Percentiles rank a stretch among this genome's conserved stretches.
phyloP scores from a whole-genome alignment of 2,888 invertebrate genomes.

The Serrognathus titanus region DNA sequence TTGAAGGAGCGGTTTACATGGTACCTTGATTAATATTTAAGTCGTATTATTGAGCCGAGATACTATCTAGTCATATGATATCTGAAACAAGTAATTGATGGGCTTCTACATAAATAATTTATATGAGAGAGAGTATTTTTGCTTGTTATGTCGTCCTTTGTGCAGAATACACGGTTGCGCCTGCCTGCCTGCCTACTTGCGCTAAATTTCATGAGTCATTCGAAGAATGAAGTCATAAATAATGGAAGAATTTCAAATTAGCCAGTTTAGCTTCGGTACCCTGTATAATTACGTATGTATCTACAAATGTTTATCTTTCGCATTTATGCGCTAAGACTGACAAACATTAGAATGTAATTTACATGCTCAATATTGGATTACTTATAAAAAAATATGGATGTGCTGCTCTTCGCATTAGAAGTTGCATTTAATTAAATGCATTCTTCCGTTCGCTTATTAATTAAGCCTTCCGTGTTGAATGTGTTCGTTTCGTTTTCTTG shows the following conservation, averaged over 20 bases:
- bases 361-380: too few relatives aligned
- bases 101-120: conserved; percentile 10
- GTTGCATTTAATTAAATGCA: too few relatives aligned
- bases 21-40: conserved; percentile 14
- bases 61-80: conserved; percentile 1
- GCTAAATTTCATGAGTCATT: conserved; percentile 16
- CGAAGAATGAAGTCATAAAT: conserved; percentile 20
- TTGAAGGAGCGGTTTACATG: conserved; percentile 11
- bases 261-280: conserved; percentile 1
- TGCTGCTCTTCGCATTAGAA: too few relatives aligned
- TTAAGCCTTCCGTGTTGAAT: too few relatives aligned
- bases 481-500: too few relatives aligned
- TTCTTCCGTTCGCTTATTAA: too few relatives aligned
- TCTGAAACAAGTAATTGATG: conserved; percentile 8
- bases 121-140: conserved; percentile 6
- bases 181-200: too few relatives aligned
- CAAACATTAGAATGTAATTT: too few relatives aligned
- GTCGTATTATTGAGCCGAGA: conserved; percentile 1
- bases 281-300: not conserved
- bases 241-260: conserved; percentile 14
- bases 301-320: too few relatives aligned
- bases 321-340: too few relatives aligned
- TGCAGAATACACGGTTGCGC: not conserved
- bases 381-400: too few relatives aligned
- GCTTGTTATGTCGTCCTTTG: not conserved